These are phyloP conservation scores for Cheilosia pagana DNA, from an alignment of 2,888 invertebrate genomes.

Conservation along the genomic window DNA sequence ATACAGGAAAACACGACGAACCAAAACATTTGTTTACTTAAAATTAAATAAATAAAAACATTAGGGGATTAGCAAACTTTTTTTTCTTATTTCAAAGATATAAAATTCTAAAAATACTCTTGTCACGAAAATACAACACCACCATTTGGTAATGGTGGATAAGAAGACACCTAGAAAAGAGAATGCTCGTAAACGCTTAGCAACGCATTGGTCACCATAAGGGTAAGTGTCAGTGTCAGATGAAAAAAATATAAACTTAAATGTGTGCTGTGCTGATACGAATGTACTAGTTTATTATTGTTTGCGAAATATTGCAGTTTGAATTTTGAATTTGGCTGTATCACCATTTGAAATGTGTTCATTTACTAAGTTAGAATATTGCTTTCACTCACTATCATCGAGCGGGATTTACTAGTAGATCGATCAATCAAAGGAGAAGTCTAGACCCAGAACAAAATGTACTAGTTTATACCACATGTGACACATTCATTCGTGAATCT, in stretches of 20 bases:
- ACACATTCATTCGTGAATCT: no score
- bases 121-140: constrained; percentile 63
- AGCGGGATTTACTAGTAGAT: no score
- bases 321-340: no score
- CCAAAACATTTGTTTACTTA: constrained; percentile 54
- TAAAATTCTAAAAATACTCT: constrained; percentile 60
- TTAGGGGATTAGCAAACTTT: constrained; percentile 37
- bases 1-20: neutral
- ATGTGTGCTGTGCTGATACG: no score
- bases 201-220: constrained; percentile 32
- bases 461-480: no score
- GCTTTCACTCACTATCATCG: no score
- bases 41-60: constrained; percentile 67
- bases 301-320: no score
- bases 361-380: no score
- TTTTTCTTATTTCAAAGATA: constrained; percentile 34
- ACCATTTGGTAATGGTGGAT: constrained; percentile 59
- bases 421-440: no score
- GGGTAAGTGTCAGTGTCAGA: constrained; percentile 35
- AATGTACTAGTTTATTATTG: no score
- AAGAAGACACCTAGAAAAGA: constrained; percentile 30
- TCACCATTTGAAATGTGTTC: no score
- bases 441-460: no score
- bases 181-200: constrained; percentile 29
- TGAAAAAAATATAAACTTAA: neutral